Percentiles rank a stretch among this genome's conserved stretches.
These are phyloP conservation scores for Sebastes matsubarae DNA, from an alignment of 2,797 vertebrate genomes.

Conservation along the genomic window DNA sequence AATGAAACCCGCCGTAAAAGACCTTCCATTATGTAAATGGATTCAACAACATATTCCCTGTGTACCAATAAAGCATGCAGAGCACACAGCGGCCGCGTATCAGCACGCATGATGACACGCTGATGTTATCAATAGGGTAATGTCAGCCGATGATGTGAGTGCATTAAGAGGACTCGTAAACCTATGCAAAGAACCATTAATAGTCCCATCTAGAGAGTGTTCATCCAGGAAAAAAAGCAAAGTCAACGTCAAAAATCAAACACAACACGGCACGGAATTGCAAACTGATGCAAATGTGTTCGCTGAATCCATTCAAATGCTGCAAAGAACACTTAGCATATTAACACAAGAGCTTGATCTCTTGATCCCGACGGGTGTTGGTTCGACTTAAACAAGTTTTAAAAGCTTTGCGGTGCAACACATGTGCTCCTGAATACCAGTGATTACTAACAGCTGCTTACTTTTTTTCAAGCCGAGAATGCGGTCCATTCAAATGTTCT, in stretches of 20 bases:
- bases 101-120: conserved; percentile 26
- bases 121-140: conserved; percentile 37
- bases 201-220: conserved; percentile 29
- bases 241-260: conserved; percentile 42
- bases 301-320: conserved; percentile 27
- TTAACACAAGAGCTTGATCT: conserved; percentile 41
- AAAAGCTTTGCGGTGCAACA: conserved; percentile 32
- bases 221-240: conserved; percentile 17
- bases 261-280: not conserved
- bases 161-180: conserved; percentile 43
- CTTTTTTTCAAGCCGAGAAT: conserved; percentile 7
- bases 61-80: conserved; percentile 34
- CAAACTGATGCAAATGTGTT: conserved; percentile 42
- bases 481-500: conserved; percentile 26
- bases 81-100: not conserved
- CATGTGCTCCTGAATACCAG: conserved; percentile 14
- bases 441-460: conserved; percentile 31
- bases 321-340: conserved; percentile 30
- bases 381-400: conserved; percentile 38
- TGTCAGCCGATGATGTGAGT: conserved; percentile 42
- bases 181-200: conserved; percentile 33
- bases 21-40: conserved; percentile 54
- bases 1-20: conserved; percentile 9
- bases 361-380: conserved; percentile 37
- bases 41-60: conserved; percentile 22